A percentile compares a stretch with the other conserved stretches of the same genome.
Conservation (phyloP, 2,113 vertebrate genomes). For the Raja brachyura region DNA sequence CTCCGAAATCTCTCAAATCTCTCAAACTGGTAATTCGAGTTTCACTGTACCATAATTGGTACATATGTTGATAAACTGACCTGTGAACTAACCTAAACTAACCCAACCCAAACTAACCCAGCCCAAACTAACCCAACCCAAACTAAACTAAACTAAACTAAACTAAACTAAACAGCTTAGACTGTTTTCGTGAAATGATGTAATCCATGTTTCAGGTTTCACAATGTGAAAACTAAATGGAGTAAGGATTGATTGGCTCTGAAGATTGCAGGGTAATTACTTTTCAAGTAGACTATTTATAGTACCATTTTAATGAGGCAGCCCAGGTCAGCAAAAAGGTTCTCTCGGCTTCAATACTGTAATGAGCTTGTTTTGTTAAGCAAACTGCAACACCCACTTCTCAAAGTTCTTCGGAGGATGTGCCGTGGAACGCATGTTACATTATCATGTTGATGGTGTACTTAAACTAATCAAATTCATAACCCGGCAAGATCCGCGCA, state of each 20-base stretch:
- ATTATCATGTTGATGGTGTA: background rate
- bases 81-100: too few species aligned
- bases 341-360: background rate
- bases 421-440: background rate
- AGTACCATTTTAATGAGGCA: constrained; percentile 8
- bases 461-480: background rate
- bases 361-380: constrained; percentile 22
- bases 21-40: too few species aligned
- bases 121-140: too few species aligned
- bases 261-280: constrained; percentile 16
- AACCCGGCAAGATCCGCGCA: background rate
- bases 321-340: constrained; percentile 14
- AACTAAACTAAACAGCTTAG: too few species aligned
- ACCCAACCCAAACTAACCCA: too few species aligned
- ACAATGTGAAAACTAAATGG: background rate
- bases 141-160: too few species aligned
- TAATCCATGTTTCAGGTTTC: background rate
- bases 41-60: too few species aligned
- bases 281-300: background rate
- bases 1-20: too few species aligned
- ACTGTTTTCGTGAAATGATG: background rate
- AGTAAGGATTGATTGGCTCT: background rate
- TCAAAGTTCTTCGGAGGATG: background rate
- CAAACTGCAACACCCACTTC: constrained; percentile 5
- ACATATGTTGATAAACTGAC: too few species aligned